Evolutionary conservation across 2,888 invertebrate genomes (phyloP), one percentile per base, ranked within the genome.

Genomic region (Troides aeacus): DNA sequence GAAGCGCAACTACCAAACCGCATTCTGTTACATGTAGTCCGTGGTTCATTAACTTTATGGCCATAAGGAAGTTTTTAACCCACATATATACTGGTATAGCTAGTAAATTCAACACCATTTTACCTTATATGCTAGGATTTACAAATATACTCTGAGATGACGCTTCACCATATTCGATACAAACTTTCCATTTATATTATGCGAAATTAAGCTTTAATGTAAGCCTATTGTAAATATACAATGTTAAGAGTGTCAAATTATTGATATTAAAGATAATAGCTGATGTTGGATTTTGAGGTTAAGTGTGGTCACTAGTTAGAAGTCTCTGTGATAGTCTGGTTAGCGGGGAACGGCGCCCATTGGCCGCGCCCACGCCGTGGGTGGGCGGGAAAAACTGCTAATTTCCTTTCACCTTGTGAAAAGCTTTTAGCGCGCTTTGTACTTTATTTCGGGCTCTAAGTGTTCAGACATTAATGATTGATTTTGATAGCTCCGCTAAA

Each of bases 301-400:
- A 77, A 81, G 80, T 78, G 75, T 76, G 81, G 79, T 80, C 79
- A 8, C 72, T 74, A 78, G 77, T 72, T 74, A 78, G 77, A 74
- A 63, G 62, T 65, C 61, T 72, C 30, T 63, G 66, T 46, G 63
- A n/a, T 15, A 60, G 66, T 71, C 71, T 73, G 73, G 73, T 70
- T 73, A 63, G 71, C 67, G 72, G 72, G 64, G 50, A 66, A 71
- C 72, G 77, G 87, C 90, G 90, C 89, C 89, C 87, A 87, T 87
- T 87, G 89, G 90, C 87, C 88, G 89, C 89, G 90, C 90, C 88
- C 85, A 84, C 84, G 76, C 75, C 82, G 83, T 84, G 84, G 88
- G 87, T 88, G 89, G 90, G 84, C 84, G 84, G 83, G 80, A 84
- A 86, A 85, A 89, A 89, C 81, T 81, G 80, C 74, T 82, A 83